Evolutionary conservation across 2,797 vertebrate genomes (phyloP).

Genomic region (Tragopan temminckii): DNA sequence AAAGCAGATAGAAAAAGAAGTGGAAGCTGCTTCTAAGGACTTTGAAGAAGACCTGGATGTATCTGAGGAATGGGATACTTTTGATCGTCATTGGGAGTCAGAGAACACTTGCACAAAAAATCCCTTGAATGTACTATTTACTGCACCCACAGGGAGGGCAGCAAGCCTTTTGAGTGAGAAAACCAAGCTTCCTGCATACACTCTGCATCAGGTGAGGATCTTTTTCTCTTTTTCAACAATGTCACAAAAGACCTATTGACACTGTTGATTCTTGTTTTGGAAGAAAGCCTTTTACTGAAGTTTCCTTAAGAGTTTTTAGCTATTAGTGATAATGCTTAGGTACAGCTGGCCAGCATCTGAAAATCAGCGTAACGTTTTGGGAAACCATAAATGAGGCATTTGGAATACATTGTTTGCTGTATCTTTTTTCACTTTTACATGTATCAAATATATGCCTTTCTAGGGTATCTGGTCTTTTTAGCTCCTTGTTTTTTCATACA

Average conservation of each 20-base stretch:
- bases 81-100: background rate
- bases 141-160: constrained; percentile 88
- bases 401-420: background rate
- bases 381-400: background rate
- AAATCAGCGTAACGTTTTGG: background rate
- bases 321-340: background rate
- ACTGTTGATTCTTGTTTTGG: background rate
- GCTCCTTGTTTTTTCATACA: background rate
- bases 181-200: constrained; percentile 83
- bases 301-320: background rate
- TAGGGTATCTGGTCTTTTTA: background rate
- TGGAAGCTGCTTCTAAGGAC: constrained; percentile 77
- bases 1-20: constrained; percentile 77
- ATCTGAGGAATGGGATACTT: constrained; percentile 76
- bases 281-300: background rate
- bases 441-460: background rate
- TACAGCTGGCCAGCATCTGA: background rate
- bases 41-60: constrained; percentile 80
- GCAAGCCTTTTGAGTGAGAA: constrained; percentile 84
- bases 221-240: background rate
- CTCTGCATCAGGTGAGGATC: constrained; percentile 85
- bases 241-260: background rate
- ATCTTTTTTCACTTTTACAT: background rate
- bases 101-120: background rate
- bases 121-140: constrained; percentile 80